Conservation (phyloP, 2,113 vertebrate genomes). For the Motacilla alba region DNA sequence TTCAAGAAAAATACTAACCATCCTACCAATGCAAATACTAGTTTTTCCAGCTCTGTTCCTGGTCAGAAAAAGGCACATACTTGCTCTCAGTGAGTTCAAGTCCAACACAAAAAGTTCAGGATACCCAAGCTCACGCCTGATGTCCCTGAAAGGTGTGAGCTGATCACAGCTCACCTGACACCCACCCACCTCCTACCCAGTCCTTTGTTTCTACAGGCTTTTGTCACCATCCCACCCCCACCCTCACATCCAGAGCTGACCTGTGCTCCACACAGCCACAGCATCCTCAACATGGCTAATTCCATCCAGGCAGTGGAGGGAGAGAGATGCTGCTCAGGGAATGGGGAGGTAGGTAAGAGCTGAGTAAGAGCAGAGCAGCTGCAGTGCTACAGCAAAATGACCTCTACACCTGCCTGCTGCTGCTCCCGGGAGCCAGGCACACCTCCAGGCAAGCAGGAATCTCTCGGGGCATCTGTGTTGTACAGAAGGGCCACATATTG, state of each 20-base stretch:
- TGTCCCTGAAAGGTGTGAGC: background rate
- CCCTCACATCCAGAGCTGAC: background rate
- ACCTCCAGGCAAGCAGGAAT: background rate
- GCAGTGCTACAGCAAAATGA: background rate
- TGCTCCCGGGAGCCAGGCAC: background rate
- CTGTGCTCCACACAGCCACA: background rate
- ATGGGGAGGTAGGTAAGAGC: constrained; percentile 27
- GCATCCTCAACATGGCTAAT: background rate
- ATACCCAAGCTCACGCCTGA: background rate
- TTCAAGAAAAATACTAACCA: background rate
- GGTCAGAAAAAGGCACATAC: constrained; percentile 59
- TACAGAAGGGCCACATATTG: background rate
- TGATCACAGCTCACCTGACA: background rate
- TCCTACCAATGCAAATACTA: background rate
- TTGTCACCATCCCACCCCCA: background rate
- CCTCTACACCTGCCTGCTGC: background rate
- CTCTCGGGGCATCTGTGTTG: background rate
- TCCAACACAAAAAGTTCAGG: background rate
- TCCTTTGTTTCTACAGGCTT: background rate
- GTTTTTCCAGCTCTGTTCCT: background rate
- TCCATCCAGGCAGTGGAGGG: background rate
- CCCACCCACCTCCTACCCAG: background rate
- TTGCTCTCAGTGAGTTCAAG: constrained; percentile 11
- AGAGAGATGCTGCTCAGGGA: background rate
- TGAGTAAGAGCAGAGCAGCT: background rate